These are phyloP conservation scores for Cyprinodon variegatus DNA, from an alignment of 2,113 vertebrate genomes.

Conservation along the genomic window DNA sequence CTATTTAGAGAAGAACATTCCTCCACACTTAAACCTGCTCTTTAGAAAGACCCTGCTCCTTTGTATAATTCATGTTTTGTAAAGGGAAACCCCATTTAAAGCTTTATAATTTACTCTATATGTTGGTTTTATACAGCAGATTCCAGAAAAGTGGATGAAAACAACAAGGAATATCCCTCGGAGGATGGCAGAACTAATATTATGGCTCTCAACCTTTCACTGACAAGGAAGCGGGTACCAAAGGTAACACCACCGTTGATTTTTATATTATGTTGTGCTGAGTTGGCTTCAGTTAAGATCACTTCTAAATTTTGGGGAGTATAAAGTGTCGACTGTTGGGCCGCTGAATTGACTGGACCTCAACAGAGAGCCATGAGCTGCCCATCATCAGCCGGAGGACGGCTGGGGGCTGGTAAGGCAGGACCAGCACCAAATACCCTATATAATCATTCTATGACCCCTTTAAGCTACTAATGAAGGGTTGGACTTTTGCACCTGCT, in stretches of 20 bases:
- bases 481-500: too few relatives aligned
- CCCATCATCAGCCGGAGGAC: too few relatives aligned
- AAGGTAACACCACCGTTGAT: conserved; percentile 79
- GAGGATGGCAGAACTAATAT: conserved; percentile 82
- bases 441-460: too few relatives aligned
- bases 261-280: not conserved
- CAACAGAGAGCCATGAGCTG: too few relatives aligned
- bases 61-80: not conserved
- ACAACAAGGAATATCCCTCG: conserved; percentile 75
- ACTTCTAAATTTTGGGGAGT: not conserved
- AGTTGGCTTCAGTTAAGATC: not conserved
- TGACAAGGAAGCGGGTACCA: conserved; percentile 91
- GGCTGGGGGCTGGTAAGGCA: too few relatives aligned
- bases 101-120: conserved; percentile 21
- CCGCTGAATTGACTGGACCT: too few relatives aligned
- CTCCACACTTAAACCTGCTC: not conserved
- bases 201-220: conserved; percentile 85
- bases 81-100: not conserved
- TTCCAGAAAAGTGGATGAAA: conserved; percentile 83
- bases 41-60: not conserved
- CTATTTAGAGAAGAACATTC: conserved; percentile 8
- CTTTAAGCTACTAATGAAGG: too few relatives aligned
- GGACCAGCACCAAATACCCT: too few relatives aligned
- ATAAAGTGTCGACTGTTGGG: too few relatives aligned
- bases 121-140: conserved; percentile 63